phyloP scores from a whole-genome alignment of 1,140 invertebrate species.

The Chlorops oryzae region DNA sequence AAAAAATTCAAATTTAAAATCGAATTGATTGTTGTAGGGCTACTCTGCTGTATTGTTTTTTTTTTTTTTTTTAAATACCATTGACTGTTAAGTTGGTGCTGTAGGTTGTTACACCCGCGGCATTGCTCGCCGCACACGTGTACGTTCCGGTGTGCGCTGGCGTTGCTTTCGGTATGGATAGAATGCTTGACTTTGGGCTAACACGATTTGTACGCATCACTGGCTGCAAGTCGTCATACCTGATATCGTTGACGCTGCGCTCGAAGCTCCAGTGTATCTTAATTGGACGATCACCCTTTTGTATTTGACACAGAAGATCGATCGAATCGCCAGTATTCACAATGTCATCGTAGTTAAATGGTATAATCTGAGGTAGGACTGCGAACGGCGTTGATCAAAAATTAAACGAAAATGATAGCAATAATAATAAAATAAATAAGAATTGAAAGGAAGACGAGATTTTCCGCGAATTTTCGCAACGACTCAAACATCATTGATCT shows the following conservation, averaged over 20 bases:
- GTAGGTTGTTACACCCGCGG: constrained; percentile 57
- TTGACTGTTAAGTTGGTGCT: constrained; percentile 57
- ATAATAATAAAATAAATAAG: too few relatives aligned
- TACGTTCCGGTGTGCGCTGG: constrained; percentile 62
- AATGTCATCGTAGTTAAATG: constrained; percentile 58
- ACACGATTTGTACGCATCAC: constrained; percentile 41
- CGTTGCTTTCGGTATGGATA: constrained; percentile 62
- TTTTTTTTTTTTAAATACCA: constrained; percentile 47
- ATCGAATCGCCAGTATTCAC: constrained; percentile 60
- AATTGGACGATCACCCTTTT: constrained; percentile 61
- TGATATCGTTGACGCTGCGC: constrained; percentile 25
- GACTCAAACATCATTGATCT: too few relatives aligned
- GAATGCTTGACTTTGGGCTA: constrained; percentile 53
- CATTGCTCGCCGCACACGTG: constrained; percentile 61
- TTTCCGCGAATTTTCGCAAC: too few relatives aligned
- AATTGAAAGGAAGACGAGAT: too few relatives aligned
- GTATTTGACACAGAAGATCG: constrained; percentile 61
- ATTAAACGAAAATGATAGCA: too few relatives aligned
- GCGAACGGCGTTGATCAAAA: too few relatives aligned
- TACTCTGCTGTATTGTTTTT: constrained; percentile 12
- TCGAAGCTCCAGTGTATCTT: constrained; percentile 54
- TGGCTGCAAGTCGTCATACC: constrained; percentile 24
- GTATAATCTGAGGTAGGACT: constrained; percentile 56
- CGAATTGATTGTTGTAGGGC: too few relatives aligned
- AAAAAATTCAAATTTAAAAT: too few relatives aligned